Conservation (phyloP, 2,113 vertebrate species). For the Tursiops truncatus region DNA sequence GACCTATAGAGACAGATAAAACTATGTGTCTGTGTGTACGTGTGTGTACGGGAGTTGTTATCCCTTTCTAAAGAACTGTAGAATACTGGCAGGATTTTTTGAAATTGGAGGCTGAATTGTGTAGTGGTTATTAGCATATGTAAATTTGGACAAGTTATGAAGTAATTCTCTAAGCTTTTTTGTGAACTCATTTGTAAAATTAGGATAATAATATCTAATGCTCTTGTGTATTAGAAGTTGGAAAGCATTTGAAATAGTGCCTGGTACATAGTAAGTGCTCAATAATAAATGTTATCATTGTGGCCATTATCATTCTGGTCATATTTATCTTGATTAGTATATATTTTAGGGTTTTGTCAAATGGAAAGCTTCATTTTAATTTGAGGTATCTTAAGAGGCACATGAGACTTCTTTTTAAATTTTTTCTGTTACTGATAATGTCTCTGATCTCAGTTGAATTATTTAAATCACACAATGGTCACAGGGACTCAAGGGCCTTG, state of each 20-base stretch:
- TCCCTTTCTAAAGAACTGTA: background rate
- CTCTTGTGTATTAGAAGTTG: background rate
- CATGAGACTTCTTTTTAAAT: background rate
- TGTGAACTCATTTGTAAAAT: constrained; percentile 8
- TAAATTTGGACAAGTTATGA: background rate
- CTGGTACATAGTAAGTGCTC: background rate
- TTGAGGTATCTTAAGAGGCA: background rate
- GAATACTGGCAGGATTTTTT: background rate
- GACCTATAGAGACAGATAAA: background rate
- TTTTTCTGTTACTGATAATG: background rate
- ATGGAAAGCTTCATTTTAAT: background rate
- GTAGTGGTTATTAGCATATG: background rate
- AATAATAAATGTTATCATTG: background rate
- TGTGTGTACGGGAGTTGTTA: background rate
- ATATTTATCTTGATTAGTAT: constrained; percentile 9
- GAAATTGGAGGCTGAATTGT: background rate
- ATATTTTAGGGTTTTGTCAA: constrained; percentile 20
- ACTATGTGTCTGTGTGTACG: background rate
- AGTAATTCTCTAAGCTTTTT: background rate
- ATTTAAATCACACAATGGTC: background rate
- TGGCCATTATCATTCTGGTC: background rate
- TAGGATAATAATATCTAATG: background rate
- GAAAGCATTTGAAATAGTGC: background rate
- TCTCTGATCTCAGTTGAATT: constrained; percentile 2
- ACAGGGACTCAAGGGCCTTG: background rate